Evolutionary conservation across 2,797 vertebrate genomes (phyloP).

Genomic region (Melanotaenia nigrans): DNA sequence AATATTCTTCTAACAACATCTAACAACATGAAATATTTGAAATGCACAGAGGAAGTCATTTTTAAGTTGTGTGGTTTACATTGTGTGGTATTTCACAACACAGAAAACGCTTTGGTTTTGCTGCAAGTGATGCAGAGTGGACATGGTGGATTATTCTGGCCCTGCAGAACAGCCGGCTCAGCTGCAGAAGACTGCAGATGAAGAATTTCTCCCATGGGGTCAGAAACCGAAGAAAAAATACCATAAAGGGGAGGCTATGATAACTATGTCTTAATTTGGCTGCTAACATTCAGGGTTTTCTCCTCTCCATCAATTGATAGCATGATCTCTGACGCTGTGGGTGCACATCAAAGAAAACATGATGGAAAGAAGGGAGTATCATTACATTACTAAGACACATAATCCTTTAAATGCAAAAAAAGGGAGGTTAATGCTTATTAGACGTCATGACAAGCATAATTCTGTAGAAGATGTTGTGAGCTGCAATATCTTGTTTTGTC

Average conservation of each 20-base stretch:
- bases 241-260: conserved; percentile 49
- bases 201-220: conserved; percentile 61
- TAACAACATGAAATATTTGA: conserved; percentile 27
- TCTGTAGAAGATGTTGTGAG: conserved; percentile 28
- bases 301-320: conserved; percentile 50
- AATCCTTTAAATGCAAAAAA: conserved; percentile 71
- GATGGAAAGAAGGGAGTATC: conserved; percentile 52
- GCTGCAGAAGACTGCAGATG: conserved; percentile 59
- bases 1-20: not conserved
- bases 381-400: conserved; percentile 70
- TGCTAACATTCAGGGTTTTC: conserved; percentile 54
- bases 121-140: conserved; percentile 48
- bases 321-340: conserved; percentile 71
- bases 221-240: conserved; percentile 20
- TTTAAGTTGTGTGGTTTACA: conserved; percentile 27
- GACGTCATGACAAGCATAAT: conserved; percentile 61
- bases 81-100: conserved; percentile 34
- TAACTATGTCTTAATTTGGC: conserved; percentile 60
- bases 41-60: conserved; percentile 32
- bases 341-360: conserved; percentile 58
- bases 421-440: conserved; percentile 66
- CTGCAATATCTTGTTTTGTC: conserved; percentile 42
- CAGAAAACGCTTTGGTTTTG: conserved; percentile 41
- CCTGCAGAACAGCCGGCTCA: conserved; percentile 52
- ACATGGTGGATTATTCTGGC: conserved; percentile 62